Base-by-base conservation (phyloP, 2,888 invertebrate genomes). In the Noctua fimbriata region DNA sequence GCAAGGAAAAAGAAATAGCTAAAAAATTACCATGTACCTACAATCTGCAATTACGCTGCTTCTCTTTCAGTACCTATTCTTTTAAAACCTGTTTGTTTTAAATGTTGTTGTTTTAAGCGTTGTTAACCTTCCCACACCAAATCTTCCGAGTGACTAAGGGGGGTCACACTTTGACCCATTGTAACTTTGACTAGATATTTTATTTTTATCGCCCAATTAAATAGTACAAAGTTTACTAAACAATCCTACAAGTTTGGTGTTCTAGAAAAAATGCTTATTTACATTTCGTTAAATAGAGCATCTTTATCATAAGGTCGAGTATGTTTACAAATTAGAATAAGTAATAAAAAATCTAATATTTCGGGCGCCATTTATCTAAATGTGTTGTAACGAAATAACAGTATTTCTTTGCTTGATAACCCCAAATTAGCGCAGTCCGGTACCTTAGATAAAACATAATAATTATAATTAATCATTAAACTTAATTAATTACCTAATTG, bases 401-500 rank as follows among this genome's bases (percentile, higher is more conserved):
- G 28, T 55, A 80, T 86, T 81, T 83, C 84, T 73, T 75, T 72
- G 69, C 21, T 32, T 74, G 91, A 91, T 92, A 91, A 91, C 91
- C 91, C 82, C 83, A 87, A 91, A 91, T 91, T 91, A 88, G 86
- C 86, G 73, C 36, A 70, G 66, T 36, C 44, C 24, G 12, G 36
- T 47, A 65, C 69, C 60, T 70, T 41, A 70, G 76, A 87, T 83
- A 86, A 76, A 78, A 74, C 65, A 36, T 47, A 18, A 44, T 60
- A 41, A 18, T 74, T 81, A 70, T 69, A 44, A 70, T 65, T 16
- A 67, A 63, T 87, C 73, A 85, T 84, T 79, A 47, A 65, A 87
- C 28, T 79, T 79, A 79, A 83, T 83, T 87, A 65, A 87, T 78
- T 69, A 44, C 47, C 2, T 36, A 21, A 7, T 49, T 36, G 41